Evolutionary conservation across 1,140 invertebrate genomes (phyloP).

Genomic region (Brachionus sp.): DNA sequence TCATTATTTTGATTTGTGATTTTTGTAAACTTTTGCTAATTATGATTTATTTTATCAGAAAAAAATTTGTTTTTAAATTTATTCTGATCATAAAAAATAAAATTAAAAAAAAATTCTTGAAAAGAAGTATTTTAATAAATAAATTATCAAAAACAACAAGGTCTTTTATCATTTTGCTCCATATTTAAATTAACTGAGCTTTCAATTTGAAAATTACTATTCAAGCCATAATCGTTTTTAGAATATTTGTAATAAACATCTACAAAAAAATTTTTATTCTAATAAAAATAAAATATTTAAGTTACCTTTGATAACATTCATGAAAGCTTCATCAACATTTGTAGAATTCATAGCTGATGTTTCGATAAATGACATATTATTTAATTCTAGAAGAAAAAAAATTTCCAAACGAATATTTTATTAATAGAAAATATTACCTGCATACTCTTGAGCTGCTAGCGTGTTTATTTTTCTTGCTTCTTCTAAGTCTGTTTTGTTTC

Average conservation of each 20-base stretch:
- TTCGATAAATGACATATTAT: constrained; percentile 97
- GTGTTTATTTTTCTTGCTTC: neutral
- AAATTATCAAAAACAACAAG: neutral
- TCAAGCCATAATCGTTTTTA: neutral
- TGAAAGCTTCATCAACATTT: constrained; percentile 98
- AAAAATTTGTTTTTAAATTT: too few relatives aligned
- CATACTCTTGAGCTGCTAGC: constrained; percentile 40
- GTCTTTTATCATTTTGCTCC: neutral
- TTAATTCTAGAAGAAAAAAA: constrained; percentile 67
- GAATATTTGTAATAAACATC: constrained; percentile 14
- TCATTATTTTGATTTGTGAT: too few relatives aligned
- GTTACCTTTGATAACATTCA: constrained; percentile 95
- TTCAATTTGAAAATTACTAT: neutral
- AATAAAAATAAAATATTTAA: neutral
- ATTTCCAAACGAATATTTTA: constrained; percentile 68
- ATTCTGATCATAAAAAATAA: too few relatives aligned
- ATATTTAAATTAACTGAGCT: neutral
- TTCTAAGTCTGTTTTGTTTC: constrained; percentile 55
- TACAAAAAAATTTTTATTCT: constrained; percentile 1
- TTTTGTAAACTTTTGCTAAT: too few relatives aligned
- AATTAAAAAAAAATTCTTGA: neutral
- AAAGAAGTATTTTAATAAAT: neutral
- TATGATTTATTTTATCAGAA: too few relatives aligned
- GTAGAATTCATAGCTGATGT: constrained; percentile 98
- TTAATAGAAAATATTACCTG: constrained; percentile 58